Evolutionary conservation across 2,113 vertebrate species (phyloP).

Genomic region (Microcebus jonahi): DNA sequence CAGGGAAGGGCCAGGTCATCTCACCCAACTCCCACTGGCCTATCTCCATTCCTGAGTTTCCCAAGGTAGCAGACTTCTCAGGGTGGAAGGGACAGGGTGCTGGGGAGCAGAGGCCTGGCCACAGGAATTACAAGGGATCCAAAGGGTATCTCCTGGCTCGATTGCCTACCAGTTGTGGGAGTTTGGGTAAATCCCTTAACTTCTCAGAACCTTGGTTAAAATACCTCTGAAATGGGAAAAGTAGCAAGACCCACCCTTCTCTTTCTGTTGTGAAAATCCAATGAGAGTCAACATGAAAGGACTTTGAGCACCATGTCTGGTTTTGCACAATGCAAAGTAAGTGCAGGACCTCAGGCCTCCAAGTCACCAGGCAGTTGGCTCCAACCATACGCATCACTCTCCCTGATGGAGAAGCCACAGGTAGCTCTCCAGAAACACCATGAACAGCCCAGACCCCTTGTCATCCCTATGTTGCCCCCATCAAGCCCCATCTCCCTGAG

Average conservation of each 20-base stretch:
- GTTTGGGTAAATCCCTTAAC: not conserved
- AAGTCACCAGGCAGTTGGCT: not conserved
- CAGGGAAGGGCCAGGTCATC: not conserved
- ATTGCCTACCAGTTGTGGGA: not conserved
- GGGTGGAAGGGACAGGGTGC: not conserved
- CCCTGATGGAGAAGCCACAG: not conserved
- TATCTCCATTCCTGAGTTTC: constrained; percentile 55
- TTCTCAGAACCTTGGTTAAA: not conserved
- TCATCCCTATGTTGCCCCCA: not conserved
- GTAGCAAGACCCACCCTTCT: not conserved
- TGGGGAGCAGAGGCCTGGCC: not conserved
- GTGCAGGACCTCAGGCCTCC: not conserved
- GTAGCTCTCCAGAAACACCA: not conserved
- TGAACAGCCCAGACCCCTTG: not conserved
- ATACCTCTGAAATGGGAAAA: not conserved
- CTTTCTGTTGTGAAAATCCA: not conserved
- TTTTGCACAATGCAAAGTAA: not conserved
- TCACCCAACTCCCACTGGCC: not conserved
- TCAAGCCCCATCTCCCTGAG: not conserved
- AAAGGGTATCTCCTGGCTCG: not conserved
- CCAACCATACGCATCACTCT: not conserved
- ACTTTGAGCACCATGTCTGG: not conserved
- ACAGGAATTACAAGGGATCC: not conserved
- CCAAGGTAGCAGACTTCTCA: not conserved
- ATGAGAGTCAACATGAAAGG: not conserved